A percentile compares a stretch with the other conserved stretches of the same genome.
phyloP scores from a whole-genome alignment of 2,888 invertebrate genomes.

The Tetramorium bicarinatum region DNA sequence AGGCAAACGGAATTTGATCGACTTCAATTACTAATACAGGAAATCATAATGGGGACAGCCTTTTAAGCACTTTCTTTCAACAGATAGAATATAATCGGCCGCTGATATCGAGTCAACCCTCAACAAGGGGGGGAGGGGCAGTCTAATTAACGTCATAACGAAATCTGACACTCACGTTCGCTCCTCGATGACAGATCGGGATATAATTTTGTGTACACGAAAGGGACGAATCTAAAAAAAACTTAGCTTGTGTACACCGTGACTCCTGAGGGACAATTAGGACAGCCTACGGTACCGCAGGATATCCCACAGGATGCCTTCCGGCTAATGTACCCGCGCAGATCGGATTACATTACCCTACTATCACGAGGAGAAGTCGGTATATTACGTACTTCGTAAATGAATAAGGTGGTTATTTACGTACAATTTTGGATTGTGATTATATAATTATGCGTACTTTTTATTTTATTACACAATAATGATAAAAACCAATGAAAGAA shows the following conservation, averaged over 20 bases:
- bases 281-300: conserved; percentile 63
- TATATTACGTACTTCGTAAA: conserved; percentile 42
- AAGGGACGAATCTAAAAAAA: conserved; percentile 64
- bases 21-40: conserved; percentile 74
- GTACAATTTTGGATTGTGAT: background rate
- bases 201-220: conserved; percentile 74
- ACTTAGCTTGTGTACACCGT: conserved; percentile 61
- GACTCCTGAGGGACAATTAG: conserved; percentile 74
- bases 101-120: conserved; percentile 65
- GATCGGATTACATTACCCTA: conserved; percentile 72
- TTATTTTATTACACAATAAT: background rate
- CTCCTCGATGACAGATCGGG: conserved; percentile 67
- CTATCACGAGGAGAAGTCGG: conserved; percentile 7
- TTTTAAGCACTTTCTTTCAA: conserved; percentile 69
- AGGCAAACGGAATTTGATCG: conserved; percentile 73
- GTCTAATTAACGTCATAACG: conserved; percentile 72
- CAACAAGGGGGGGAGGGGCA: conserved; percentile 58
- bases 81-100: conserved; percentile 65
- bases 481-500: background rate
- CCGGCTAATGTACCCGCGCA: conserved; percentile 71
- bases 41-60: conserved; percentile 55
- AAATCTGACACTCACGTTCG: conserved; percentile 62
- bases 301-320: conserved; percentile 60
- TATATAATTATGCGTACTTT: background rate
- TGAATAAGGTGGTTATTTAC: conserved; percentile 5